Evolutionary conservation across 2,888 invertebrate species (phyloP).

Genomic region (Nephrotoma guestfalica): DNA sequence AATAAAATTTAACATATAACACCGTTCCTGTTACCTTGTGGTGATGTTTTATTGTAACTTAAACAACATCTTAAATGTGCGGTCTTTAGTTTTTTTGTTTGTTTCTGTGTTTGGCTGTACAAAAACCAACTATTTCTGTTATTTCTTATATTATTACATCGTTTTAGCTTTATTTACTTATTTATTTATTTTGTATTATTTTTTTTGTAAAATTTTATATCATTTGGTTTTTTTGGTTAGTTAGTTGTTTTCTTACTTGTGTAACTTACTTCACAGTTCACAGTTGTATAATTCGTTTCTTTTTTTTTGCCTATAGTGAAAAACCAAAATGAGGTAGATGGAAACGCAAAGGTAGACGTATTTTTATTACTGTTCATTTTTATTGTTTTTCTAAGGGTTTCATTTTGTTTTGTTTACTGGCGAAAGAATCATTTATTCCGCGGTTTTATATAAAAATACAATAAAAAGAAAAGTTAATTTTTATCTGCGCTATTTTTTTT

Average conservation of each 20-base stretch:
- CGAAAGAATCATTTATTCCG: background rate
- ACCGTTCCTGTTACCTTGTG: constrained; percentile 3
- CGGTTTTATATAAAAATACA: background rate
- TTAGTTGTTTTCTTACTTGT: background rate
- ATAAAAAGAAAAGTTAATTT: background rate
- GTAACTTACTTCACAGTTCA: background rate
- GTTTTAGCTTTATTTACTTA: background rate
- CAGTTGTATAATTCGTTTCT: background rate
- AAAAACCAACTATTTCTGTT: background rate
- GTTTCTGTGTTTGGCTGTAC: background rate
- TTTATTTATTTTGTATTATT: background rate
- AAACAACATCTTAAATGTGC: background rate
- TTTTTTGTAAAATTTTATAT: background rate
- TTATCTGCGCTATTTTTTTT: background rate
- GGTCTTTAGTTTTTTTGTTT: background rate
- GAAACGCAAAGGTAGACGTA: background rate
- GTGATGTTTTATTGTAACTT: constrained; percentile 3
- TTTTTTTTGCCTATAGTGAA: background rate
- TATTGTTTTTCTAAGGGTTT: background rate
- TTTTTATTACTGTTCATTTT: background rate
- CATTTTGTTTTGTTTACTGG: background rate
- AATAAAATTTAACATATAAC: background rate
- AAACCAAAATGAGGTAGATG: background rate
- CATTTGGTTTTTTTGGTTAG: background rate
- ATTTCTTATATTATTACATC: background rate